These are phyloP conservation scores for Liparis tanakae DNA, from an alignment of 2,797 vertebrate species.

Conservation along the genomic window DNA sequence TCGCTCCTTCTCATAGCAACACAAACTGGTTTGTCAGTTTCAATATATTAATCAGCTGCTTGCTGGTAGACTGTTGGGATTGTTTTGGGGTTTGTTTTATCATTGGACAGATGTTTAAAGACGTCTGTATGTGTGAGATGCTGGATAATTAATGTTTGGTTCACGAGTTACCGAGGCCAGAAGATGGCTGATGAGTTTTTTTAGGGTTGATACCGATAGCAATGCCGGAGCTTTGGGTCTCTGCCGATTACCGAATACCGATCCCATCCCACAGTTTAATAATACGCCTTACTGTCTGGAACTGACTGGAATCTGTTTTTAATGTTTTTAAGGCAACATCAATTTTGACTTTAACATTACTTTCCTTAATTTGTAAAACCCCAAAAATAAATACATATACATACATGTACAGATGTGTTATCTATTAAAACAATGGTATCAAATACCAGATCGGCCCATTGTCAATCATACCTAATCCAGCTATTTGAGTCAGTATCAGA, in stretches of 20 bases:
- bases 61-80: neutral
- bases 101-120: conserved; percentile 3
- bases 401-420: neutral
- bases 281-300: neutral
- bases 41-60: neutral
- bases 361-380: neutral
- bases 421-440: neutral
- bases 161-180: conserved; percentile 1
- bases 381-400: neutral
- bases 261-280: neutral
- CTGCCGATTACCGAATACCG: neutral
- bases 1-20: neutral
- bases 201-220: neutral
- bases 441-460: neutral
- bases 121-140: conserved; percentile 1
- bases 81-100: neutral
- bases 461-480: neutral
- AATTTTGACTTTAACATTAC: neutral
- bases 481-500: neutral
- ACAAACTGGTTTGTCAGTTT: conserved; percentile 12
- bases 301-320: neutral
- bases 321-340: neutral
- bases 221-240: neutral
- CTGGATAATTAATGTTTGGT: conserved; percentile 19
- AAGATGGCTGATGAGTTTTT: neutral